Conservation (phyloP, 2,113 vertebrate species). For the Drymodes brunneopygia region DNA sequence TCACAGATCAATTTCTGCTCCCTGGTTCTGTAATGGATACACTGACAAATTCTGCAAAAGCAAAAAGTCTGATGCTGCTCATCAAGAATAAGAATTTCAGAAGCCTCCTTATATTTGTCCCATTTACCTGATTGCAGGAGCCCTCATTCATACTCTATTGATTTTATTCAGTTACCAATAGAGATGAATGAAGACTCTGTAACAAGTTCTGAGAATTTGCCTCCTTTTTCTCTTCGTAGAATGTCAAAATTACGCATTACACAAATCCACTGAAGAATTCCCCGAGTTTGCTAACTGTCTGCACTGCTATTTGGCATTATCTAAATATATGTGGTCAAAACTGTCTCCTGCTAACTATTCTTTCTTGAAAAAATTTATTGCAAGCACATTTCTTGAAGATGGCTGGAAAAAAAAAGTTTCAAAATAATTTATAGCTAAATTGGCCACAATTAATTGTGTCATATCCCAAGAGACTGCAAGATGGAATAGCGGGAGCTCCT, state of each 20-base stretch:
- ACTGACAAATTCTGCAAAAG: constrained; percentile 9
- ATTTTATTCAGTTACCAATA: background rate
- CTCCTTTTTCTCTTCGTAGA: background rate
- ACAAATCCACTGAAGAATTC: background rate
- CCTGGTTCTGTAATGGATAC: constrained; percentile 1
- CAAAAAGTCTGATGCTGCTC: background rate
- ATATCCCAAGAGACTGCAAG: background rate
- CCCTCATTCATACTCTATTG: background rate
- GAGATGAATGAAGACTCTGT: background rate
- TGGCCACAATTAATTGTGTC: background rate
- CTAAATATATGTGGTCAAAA: constrained; percentile 15
- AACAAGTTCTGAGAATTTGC: background rate
- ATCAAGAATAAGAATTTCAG: background rate
- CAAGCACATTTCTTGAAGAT: constrained; percentile 2
- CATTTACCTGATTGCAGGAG: background rate
- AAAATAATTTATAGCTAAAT: background rate
- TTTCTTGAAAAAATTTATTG: background rate
- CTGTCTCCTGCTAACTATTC: background rate
- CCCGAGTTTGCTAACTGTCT: background rate
- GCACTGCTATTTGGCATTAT: background rate
- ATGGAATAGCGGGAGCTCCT: background rate
- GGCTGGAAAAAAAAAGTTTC: background rate
- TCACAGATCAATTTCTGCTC: constrained; percentile 26
- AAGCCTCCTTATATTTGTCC: background rate
- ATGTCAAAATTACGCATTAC: background rate